Conservation (phyloP, 2,113 vertebrate genomes). For the Anseranas semipalmata region DNA sequence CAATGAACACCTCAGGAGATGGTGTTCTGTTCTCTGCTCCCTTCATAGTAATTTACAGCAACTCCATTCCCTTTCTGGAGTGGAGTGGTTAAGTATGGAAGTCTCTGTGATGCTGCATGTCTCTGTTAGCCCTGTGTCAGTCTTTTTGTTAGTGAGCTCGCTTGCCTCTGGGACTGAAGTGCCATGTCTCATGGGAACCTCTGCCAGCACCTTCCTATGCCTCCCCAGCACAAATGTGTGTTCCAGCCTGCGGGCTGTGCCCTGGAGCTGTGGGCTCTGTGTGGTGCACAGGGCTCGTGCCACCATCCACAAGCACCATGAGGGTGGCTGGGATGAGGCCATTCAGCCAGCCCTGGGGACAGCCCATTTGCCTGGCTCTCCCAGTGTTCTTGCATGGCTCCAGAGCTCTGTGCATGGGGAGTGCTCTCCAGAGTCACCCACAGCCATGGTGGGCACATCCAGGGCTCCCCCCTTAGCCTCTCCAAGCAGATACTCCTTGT, state of each 20-base stretch:
- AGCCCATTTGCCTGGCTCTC: not conserved
- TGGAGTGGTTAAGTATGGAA: not conserved
- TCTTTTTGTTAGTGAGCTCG: not conserved
- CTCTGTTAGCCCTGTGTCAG: not conserved
- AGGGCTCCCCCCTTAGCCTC: not conserved
- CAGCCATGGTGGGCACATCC: not conserved
- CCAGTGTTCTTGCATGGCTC: accelerated
- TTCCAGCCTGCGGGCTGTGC: accelerated
- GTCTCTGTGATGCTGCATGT: not conserved
- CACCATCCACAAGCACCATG: accelerated
- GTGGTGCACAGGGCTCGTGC: too few relatives aligned
- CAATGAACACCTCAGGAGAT: not conserved
- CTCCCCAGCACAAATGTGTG: not conserved
- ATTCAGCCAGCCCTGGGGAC: not conserved
- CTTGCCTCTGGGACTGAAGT: not conserved
- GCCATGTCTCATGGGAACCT: not conserved
- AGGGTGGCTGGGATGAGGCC: not conserved
- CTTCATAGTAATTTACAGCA: not conserved
- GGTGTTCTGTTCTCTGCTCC: not conserved
- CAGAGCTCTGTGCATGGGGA: not conserved
- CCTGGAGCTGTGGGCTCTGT: not conserved
- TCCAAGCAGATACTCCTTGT: not conserved
- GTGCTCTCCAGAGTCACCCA: not conserved
- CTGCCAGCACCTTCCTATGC: not conserved
- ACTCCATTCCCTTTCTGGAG: not conserved